A percentile compares a stretch with the other conserved stretches of the same genome.
phyloP scores from a whole-genome alignment of 2,113 vertebrate species.

The Ophiodon elongatus region DNA sequence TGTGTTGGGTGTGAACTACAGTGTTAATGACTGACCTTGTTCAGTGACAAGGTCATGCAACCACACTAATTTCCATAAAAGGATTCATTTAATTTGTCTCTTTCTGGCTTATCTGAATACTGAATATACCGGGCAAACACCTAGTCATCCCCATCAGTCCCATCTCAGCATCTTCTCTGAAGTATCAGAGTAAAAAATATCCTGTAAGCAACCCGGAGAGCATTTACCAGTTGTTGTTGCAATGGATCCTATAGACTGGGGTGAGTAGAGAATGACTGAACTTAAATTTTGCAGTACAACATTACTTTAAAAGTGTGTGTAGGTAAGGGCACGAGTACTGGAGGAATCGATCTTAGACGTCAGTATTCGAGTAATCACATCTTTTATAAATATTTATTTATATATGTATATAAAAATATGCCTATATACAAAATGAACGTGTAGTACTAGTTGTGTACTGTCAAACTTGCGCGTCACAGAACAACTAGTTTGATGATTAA shows the following conservation, averaged over 20 bases:
- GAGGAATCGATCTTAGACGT: too few relatives aligned
- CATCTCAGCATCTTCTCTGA: neutral
- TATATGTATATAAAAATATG: too few relatives aligned
- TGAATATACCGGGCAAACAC: neutral
- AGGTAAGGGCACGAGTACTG: neutral
- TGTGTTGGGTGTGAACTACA: neutral
- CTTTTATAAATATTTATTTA: too few relatives aligned
- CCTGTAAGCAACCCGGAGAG: neutral
- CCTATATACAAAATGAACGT: too few relatives aligned
- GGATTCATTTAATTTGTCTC: conserved; percentile 9
- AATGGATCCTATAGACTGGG: too few relatives aligned
- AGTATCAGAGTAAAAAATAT: neutral
- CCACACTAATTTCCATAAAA: conserved; percentile 22
- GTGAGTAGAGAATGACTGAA: too few relatives aligned
- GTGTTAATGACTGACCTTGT: neutral
- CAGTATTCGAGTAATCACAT: too few relatives aligned
- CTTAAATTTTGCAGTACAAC: too few relatives aligned
- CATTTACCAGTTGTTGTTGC: neutral
- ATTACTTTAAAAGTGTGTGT: too few relatives aligned
- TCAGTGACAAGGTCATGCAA: conserved; percentile 9
- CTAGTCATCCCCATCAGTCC: neutral
- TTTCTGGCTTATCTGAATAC: conserved; percentile 2
- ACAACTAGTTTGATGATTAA: too few relatives aligned
- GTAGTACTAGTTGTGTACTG: too few relatives aligned
- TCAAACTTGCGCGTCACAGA: too few relatives aligned